phyloP scores from a whole-genome alignment of 2,113 vertebrate species.

The Tichodroma muraria region DNA sequence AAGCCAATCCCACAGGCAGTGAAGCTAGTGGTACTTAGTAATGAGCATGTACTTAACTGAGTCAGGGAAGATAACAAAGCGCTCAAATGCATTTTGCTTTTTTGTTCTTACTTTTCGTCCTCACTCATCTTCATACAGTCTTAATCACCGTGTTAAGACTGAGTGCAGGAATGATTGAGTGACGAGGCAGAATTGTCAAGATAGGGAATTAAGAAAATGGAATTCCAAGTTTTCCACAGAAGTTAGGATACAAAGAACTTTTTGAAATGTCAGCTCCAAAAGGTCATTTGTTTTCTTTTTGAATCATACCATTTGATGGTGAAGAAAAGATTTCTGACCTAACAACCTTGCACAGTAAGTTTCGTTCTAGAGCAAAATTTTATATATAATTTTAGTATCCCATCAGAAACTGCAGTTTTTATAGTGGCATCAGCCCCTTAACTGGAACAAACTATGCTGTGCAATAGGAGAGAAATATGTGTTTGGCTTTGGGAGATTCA shows the following conservation, averaged over 20 bases:
- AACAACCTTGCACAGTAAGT: background rate
- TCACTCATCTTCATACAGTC: background rate
- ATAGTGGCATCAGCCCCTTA: background rate
- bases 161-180: background rate
- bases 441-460: slow-evolving; percentile 9
- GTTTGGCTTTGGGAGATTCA: slow-evolving; percentile 23
- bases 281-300: background rate
- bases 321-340: background rate
- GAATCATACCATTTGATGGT: background rate
- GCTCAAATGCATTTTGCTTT: background rate
- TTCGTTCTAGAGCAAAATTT: background rate
- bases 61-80: background rate
- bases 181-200: background rate
- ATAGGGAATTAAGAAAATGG: background rate
- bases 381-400: background rate
- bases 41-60: background rate
- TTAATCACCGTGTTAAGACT: background rate
- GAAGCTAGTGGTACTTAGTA: background rate
- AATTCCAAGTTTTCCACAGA: background rate
- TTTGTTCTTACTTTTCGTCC: background rate
- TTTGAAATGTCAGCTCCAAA: background rate
- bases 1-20: background rate
- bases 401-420: slow-evolving; percentile 24
- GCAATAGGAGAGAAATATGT: slow-evolving; percentile 37
- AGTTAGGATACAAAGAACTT: background rate